Percentiles rank a stretch among this genome's conserved stretches.
Conservation (phyloP, 1,140 invertebrate species). For the Hylaeus volcanicus region DNA sequence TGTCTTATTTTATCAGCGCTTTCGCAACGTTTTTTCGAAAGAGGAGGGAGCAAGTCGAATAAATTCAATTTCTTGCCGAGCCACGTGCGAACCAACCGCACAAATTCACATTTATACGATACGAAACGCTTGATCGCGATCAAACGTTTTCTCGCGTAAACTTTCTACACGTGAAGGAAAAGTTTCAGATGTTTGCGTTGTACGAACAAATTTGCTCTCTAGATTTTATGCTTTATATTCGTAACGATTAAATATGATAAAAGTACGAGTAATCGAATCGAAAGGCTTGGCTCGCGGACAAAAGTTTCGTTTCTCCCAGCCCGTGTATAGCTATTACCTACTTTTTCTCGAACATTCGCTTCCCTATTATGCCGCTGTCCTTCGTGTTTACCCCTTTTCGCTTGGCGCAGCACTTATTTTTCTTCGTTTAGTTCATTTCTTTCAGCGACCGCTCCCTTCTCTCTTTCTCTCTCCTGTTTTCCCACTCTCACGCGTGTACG, state of each 20-base stretch:
- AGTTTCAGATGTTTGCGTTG: no score
- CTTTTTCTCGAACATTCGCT: not conserved
- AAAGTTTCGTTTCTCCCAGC: not conserved
- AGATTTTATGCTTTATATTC: no score
- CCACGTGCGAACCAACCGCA: not conserved
- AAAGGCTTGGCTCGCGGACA: no score
- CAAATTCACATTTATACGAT: conserved; percentile 31
- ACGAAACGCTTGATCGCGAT: no score
- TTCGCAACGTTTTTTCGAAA: conserved; percentile 44
- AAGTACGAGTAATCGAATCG: no score
- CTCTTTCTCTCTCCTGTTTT: conserved; percentile 8
- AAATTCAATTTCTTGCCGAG: conserved; percentile 11
- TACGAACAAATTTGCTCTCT: no score
- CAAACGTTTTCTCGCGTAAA: no score
- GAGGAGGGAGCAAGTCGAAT: not conserved
- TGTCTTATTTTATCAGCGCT: conserved; percentile 36
- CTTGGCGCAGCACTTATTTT: not conserved
- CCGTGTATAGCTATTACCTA: no score
- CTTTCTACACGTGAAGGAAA: no score
- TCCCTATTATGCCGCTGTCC: not conserved
- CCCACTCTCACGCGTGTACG: conserved; percentile 32
- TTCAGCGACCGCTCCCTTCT: conserved; percentile 9
- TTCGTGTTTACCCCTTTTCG: conserved; percentile 11
- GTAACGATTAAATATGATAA: no score
- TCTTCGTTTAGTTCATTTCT: conserved; percentile 29